phyloP scores from a whole-genome alignment of 2,113 vertebrate species.

The Cochlearius cochlearius region DNA sequence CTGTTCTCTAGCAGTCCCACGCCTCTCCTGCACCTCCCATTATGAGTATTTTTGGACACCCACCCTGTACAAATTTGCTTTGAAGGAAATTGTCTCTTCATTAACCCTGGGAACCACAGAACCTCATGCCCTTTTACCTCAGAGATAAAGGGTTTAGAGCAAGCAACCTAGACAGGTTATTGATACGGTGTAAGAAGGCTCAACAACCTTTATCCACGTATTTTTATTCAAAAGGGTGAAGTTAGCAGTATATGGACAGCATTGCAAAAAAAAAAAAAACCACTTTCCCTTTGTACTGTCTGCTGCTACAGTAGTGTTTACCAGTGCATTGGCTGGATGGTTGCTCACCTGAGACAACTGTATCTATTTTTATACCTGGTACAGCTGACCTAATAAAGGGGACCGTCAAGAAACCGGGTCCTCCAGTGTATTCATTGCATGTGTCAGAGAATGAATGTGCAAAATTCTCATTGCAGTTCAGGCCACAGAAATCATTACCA shows the following conservation, averaged over 20 bases:
- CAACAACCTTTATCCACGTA: neutral
- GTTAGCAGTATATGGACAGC: neutral
- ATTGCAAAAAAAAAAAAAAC: neutral
- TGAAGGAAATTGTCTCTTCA: neutral
- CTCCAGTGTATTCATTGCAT: neutral
- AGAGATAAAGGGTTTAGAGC: neutral
- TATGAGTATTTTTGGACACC: neutral
- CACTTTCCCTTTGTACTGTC: neutral
- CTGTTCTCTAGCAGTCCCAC: neutral
- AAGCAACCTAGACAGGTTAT: neutral
- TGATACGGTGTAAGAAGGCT: fast-evolving
- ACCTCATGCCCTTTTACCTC: neutral
- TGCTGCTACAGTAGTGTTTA: neutral
- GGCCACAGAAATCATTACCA: neutral
- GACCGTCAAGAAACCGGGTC: neutral
- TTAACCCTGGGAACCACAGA: neutral
- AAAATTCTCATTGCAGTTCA: neutral
- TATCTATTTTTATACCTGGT: neutral
- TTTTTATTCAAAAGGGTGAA: neutral
- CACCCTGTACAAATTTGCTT: neutral
- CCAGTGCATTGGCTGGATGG: neutral
- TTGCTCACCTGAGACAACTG: neutral
- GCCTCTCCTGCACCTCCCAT: neutral
- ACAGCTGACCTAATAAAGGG: neutral
- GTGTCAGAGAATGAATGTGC: neutral